Conservation (phyloP, 2,888 invertebrate genomes). For the Apodemia zela region DNA sequence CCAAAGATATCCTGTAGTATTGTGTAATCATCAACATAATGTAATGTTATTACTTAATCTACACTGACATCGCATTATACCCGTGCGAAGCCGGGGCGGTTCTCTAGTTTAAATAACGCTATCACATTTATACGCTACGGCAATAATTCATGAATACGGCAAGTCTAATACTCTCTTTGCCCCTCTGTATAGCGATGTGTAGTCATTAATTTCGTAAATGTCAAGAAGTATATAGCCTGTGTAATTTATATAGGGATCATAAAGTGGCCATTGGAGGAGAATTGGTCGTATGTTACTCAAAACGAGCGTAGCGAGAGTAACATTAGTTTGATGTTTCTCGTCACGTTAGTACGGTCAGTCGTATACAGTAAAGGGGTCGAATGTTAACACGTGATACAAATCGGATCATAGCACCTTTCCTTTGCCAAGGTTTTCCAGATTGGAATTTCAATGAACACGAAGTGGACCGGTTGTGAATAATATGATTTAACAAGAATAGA, state of each 20-base stretch:
- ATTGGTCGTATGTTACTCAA: conserved; percentile 12
- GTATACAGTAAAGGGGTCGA: conserved; percentile 1
- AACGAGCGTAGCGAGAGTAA: conserved; percentile 1
- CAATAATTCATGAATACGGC: neutral
- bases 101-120: neutral
- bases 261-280: conserved; percentile 5
- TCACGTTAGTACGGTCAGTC: conserved; percentile 6
- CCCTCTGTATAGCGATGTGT: neutral
- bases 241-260: conserved; percentile 14
- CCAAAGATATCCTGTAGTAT: too few species aligned
- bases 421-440: neutral
- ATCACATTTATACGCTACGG: neutral
- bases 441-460: conserved; percentile 3
- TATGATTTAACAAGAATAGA: neutral
- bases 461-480: neutral
- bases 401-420: neutral
- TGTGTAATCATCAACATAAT: too few species aligned
- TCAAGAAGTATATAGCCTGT: conserved; percentile 4
- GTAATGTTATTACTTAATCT: too few species aligned
- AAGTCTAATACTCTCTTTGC: neutral
- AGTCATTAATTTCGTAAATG: conserved; percentile 9
- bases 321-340: conserved; percentile 8
- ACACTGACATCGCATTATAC: too few species aligned
- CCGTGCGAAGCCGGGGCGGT: too few species aligned
- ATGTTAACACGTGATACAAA: conserved; percentile 10